A percentile compares a stretch with the other conserved stretches of the same genome.
These are phyloP conservation scores for Ametastegia equiseti DNA, from an alignment of 2,888 invertebrate species.

Conservation along the genomic window DNA sequence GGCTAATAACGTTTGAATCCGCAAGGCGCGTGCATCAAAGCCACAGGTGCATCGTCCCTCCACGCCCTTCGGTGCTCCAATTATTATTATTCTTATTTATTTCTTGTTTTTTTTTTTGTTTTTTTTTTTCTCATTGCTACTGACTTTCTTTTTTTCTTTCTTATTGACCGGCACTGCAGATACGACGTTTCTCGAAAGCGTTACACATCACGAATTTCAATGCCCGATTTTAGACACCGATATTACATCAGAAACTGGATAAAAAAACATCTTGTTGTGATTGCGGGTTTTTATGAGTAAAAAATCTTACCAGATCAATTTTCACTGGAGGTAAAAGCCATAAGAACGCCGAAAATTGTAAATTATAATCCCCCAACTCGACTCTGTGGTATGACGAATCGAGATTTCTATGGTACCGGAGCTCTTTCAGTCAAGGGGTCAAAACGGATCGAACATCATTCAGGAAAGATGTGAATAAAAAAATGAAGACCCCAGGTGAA, in stretches of 20 bases:
- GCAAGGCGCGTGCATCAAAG: constrained; percentile 53
- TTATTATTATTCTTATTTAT: neutral
- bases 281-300: neutral
- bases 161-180: neutral
- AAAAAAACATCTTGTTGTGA: neutral
- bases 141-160: neutral
- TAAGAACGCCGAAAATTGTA: neutral
- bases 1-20: constrained; percentile 33
- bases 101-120: constrained; percentile 2
- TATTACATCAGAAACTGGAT: neutral
- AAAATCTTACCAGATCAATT: neutral
- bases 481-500: neutral
- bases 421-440: neutral
- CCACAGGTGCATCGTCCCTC: constrained; percentile 69
- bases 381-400: constrained; percentile 13
- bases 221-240: neutral
- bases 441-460: no score
- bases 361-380: neutral
- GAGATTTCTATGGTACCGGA: constrained; percentile 16
- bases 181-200: neutral
- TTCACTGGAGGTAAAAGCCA: neutral
- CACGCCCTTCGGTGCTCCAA: constrained; percentile 57
- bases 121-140: neutral
- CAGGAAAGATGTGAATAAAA: no score
- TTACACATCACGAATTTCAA: neutral